Conservation (phyloP, 2,797 vertebrate genomes). For the Varecia variegata region DNA sequence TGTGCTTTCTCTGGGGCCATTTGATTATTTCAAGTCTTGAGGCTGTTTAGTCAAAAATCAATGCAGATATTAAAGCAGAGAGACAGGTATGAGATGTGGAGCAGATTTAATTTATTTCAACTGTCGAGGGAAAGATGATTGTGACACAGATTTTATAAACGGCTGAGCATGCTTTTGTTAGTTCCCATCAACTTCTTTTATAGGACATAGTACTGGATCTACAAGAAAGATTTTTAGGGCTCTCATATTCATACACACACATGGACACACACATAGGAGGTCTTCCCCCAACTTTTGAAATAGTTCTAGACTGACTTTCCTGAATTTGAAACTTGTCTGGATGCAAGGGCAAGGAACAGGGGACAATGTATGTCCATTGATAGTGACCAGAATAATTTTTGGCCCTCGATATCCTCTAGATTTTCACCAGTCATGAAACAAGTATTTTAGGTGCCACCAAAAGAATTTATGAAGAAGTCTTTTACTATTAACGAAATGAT, state of each 20-base stretch:
- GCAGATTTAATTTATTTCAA: slow-evolving; percentile 53
- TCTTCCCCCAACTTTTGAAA: not conserved
- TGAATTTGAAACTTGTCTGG: not conserved
- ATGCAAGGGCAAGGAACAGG: not conserved
- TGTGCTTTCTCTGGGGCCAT: slow-evolving; percentile 30
- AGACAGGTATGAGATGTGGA: slow-evolving; percentile 33
- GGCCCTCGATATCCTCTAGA: not conserved
- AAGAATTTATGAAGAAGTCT: not conserved
- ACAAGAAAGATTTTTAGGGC: not conserved
- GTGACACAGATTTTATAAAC: slow-evolving; percentile 34
- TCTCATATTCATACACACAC: not conserved
- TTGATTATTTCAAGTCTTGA: slow-evolving; percentile 59
- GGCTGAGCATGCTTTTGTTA: not conserved
- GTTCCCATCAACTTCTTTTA: not conserved
- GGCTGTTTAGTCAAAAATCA: slow-evolving; percentile 66
- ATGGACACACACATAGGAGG: fast-evolving
- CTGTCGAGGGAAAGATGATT: not conserved
- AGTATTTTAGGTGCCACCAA: not conserved
- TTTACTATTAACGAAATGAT: not conserved
- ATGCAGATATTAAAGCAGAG: slow-evolving; percentile 55
- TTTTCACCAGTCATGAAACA: not conserved
- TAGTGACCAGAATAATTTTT: not conserved
- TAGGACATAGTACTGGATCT: not conserved
- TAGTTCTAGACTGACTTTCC: not conserved
- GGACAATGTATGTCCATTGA: not conserved